Base-by-base conservation (phyloP, 1,140 invertebrate genomes). In the Solen grandis region DNA sequence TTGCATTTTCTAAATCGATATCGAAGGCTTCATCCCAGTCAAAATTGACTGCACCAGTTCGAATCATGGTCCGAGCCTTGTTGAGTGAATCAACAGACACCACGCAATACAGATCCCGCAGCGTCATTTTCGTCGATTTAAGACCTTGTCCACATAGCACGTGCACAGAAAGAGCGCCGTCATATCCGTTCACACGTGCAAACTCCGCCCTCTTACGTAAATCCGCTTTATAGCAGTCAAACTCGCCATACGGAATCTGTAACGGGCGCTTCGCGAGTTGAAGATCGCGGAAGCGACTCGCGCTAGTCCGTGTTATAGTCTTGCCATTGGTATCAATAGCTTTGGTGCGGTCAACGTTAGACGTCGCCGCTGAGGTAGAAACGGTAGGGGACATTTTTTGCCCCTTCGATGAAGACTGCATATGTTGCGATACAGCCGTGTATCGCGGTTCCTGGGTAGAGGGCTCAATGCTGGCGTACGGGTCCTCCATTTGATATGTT, bases 21-120 rank as follows among this genome's bases (percentile, higher is more conserved):
- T 99, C 98, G 88, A 99, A 99, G 31, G 97, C 97, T 93, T 99
- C 99, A 88, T 99, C 97, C 99, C 99, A 99, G 92, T 99, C 98
- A 92, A 99, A 99, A 90, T 98, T 97, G 16, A 99, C 94, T 90
- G 99, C 98, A 29, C 98, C 98, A 13, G 97, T 98, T 59, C 98
- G 94, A n/a, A 99, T 97, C 74, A 99, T 98, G 3, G 99, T 99
- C 33, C 98, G 93, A 2, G 98, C 98, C 93, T 99, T 99, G 92
- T 99, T 98, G 10, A 99, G 96, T 82, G 97, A 95, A 92, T 99
- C 98, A 88, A 97, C 97, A 91, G 99, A 98, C 38, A 99, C 94
- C 1, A 99, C 98, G 91, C 98, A 99, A 90, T 99, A 99, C 29
- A 99, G 93, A 93, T 99, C 98, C 79, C 97, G 93, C 66, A 91